phyloP scores from a whole-genome alignment of 2,113 vertebrate genomes.

The Rana temporaria region DNA sequence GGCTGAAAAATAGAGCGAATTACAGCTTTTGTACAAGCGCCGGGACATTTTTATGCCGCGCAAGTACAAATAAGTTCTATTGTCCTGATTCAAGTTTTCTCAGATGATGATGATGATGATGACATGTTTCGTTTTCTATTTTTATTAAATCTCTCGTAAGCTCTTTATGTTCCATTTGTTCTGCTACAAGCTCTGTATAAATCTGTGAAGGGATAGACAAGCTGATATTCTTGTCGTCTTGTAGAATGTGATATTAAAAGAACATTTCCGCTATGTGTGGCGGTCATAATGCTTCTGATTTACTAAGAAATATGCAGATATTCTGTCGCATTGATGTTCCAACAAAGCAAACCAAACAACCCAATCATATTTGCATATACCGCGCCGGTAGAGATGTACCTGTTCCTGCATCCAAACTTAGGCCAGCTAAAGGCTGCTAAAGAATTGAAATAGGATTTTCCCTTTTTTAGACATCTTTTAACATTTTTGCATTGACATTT shows the following conservation, averaged over 20 bases:
- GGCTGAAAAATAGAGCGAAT: conserved; percentile 37
- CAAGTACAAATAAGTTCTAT: conserved; percentile 31
- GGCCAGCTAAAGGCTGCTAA: too few species aligned
- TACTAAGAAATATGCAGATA: too few species aligned
- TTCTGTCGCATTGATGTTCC: too few species aligned
- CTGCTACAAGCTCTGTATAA: neutral
- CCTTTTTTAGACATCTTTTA: too few species aligned
- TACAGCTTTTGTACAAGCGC: conserved; percentile 7
- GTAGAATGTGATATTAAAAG: neutral
- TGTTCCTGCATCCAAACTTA: too few species aligned
- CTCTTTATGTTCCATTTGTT: conserved; percentile 5
- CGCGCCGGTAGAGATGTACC: too few species aligned
- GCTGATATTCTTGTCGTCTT: too few species aligned
- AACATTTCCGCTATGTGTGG: neutral
- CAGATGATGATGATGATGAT: conserved; percentile 5
- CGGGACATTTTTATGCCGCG: conserved; percentile 11
- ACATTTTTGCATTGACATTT: too few species aligned
- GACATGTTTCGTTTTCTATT: neutral
- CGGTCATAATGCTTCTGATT: neutral
- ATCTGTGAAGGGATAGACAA: neutral
- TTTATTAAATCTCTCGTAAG: conserved; percentile 5
- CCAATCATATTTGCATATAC: too few species aligned
- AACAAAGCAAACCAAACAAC: too few species aligned
- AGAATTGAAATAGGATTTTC: too few species aligned
- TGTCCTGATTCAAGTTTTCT: conserved; percentile 18